Evolutionary conservation across 35 echinoderm and acorn worm species (phyloP), one percentile per base, ranked within the genome.

Genomic region (Amphiura filiformis): DNA sequence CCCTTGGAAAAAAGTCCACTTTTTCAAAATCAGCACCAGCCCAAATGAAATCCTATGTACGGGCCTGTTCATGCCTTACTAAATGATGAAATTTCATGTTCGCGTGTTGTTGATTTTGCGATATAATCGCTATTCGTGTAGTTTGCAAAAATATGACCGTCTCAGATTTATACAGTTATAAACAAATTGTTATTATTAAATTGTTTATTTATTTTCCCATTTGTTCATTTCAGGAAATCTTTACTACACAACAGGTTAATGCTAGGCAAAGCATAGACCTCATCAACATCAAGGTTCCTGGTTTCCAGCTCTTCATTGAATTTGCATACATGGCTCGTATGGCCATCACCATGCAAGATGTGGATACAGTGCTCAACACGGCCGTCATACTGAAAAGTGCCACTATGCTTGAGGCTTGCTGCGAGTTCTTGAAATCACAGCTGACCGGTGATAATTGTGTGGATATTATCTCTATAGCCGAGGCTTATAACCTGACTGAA

Each of bases 401-500:
- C 7, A 82, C 89, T 20, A 82, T 91, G 37, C 82, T 89, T 38
- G 95, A 97, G 49, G 92, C 92, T 0, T 93, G 91, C 65, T 91
- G 92, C 37, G 86, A 91, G 81, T 97, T 91, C 80, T 86, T 97
- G 0, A 90, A 85, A 80, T 77, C 70, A 28, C 88, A 97, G 81
- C 84, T 91, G 65, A 97, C 91, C 5, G 82, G 82, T 1, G 94
- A 97, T 81, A 97, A 97, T 70, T 97, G 94, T 41, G 81, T 89
- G 56, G 94, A 97, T 36, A 90, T 97, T 56, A 86, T 97, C 34
- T 88, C 91, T 0, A 81, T 90, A 49, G 94, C 94, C 1, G 94
- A 97, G 76, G 88, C 88, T 22, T 97, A 83, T 35, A 64, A 84
- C 26, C 76, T 97, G 49, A 77, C 87, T 0, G 91, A 93, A 35